Evolutionary conservation across 2,888 invertebrate genomes (phyloP).

Genomic region (Cheilosia vernalis): DNA sequence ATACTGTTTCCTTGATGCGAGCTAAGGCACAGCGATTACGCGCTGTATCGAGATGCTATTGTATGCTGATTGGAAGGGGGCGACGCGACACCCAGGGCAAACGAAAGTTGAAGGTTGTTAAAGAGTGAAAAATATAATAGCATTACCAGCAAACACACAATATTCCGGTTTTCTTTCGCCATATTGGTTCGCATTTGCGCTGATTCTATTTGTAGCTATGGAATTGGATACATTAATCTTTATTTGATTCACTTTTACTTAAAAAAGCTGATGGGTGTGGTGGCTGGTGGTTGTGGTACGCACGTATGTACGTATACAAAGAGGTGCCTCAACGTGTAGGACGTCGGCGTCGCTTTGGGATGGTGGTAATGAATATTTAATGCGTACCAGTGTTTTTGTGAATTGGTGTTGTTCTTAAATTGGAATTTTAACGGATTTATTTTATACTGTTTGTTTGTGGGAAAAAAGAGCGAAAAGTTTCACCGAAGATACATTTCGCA

Average conservation of each 20-base stretch:
- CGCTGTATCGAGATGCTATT: slow-evolving; percentile 47
- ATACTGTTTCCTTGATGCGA: slow-evolving; percentile 54
- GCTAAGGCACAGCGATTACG: slow-evolving; percentile 60
- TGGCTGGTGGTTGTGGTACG: slow-evolving; percentile 11
- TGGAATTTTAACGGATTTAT: slow-evolving; percentile 59
- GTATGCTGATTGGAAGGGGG: slow-evolving; percentile 5
- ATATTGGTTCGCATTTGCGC: slow-evolving; percentile 13
- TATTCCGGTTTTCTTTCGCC: slow-evolving; percentile 38
- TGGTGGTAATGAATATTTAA: slow-evolving; percentile 62
- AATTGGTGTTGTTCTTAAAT: slow-evolving; percentile 45
- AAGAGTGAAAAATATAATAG: slow-evolving; percentile 58
- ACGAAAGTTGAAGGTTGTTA: slow-evolving; percentile 73
- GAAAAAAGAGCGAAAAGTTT: slow-evolving; percentile 50
- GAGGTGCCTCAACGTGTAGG: background rate
- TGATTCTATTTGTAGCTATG: too few species aligned
- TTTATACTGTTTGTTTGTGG: slow-evolving; percentile 50
- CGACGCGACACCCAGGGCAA: slow-evolving; percentile 37
- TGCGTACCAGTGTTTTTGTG: slow-evolving; percentile 42
- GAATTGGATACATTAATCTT: background rate
- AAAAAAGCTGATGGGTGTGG: background rate
- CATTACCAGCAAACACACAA: slow-evolving; percentile 16
- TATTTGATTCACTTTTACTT: background rate
- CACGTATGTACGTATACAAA: slow-evolving; percentile 4
- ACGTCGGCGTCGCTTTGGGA: background rate
- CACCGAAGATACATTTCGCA: slow-evolving; percentile 52